Base-by-base conservation (phyloP, 2,888 invertebrate genomes). In the Rambutsinella grinnellia region DNA sequence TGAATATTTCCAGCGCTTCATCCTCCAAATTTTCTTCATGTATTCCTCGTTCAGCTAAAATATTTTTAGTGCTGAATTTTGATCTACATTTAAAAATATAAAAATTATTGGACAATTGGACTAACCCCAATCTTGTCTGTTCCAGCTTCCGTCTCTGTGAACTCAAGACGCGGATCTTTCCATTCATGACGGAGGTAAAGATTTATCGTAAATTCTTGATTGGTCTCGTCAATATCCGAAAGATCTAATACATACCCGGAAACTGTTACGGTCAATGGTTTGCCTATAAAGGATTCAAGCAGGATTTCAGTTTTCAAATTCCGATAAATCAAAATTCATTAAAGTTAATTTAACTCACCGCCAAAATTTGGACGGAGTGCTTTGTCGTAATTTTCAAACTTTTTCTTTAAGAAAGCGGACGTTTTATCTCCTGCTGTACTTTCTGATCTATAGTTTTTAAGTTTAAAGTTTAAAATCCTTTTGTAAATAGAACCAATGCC, bases 181-280 rank as follows among this genome's bases (percentile, higher is more conserved):
- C 97, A 97, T 89, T 95, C 96, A 90, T 97, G 97, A 88, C 97
- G 94, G 90, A 97, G 96, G 92, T 97, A 97, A 91, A 97, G 96
- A 90, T 96, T 96, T 92, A 96, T 89, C 84, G 96, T 96, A 90
- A 96, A 96, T 90, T 96, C 96, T 36, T 74, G 74, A 21, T 60
- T 61, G n/a, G 44, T 51, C 46, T 74, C 74, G 23, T 74, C 54
- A n/a, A 74, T 74, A 23, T 60, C 54, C 15, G 15, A 67, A 44
- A 74, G 44, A 24, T 74, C 74, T 1, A 74, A 28, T 36, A 74
- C 74, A 23, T 74, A 61, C 2, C 60, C 60, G 6, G 74, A 60
- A 21, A 74, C 54, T 1, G 74, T 74, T 26, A 74, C 47, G 10
- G 21, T 23, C 6, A 71, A 47, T 3, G 71, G 62, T n/a, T 44